Evolutionary conservation across 2,797 vertebrate species (phyloP).

Genomic region (Valencia hispanica): DNA sequence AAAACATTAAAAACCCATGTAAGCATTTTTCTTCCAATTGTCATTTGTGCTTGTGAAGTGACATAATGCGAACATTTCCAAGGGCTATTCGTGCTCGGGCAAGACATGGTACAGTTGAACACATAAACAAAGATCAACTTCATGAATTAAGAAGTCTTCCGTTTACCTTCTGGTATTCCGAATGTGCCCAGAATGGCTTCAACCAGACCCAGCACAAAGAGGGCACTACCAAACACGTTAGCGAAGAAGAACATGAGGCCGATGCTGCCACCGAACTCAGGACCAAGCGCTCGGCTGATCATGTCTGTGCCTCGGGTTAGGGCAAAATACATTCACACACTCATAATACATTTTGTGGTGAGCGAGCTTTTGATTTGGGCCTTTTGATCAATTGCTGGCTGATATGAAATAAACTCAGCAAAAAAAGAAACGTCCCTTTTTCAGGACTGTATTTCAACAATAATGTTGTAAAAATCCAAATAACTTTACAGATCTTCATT

Average conservation of each 20-base stretch:
- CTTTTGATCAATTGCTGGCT: no score
- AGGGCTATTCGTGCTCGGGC: not conserved
- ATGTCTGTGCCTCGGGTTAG: constrained; percentile 84
- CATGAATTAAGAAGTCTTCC: not conserved
- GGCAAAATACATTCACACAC: constrained; percentile 20
- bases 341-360: not conserved
- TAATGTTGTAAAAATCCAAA: no score
- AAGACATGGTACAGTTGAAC: not conserved
- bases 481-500: no score
- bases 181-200: constrained; percentile 88
- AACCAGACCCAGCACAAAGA: constrained; percentile 88
- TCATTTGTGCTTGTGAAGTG: no score
- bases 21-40: no score
- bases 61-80: not conserved
- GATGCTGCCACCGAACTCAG: constrained; percentile 91
- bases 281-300: constrained; percentile 92
- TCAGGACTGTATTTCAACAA: no score
- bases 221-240: constrained; percentile 89
- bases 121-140: not conserved
- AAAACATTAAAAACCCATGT: no score
- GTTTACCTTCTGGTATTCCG: constrained; percentile 81
- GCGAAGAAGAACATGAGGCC: constrained; percentile 94
- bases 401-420: no score
- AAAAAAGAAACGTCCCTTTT: no score
- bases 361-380: no score